These are phyloP conservation scores for Spilarctia lutea DNA, from an alignment of 2,888 invertebrate genomes.

Conservation along the genomic window DNA sequence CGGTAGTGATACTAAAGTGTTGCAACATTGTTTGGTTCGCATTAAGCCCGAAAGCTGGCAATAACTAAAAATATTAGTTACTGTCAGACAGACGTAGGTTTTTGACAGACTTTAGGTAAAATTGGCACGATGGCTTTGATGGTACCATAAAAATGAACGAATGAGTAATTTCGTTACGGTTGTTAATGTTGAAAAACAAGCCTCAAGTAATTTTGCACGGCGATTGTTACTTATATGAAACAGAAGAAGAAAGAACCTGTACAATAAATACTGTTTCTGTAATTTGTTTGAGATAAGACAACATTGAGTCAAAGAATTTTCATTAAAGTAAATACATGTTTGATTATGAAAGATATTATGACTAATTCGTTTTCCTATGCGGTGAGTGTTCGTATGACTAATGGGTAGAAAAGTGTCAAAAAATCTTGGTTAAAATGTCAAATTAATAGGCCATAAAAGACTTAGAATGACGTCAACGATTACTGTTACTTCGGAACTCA, in stretches of 20 bases:
- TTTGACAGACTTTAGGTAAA: neutral
- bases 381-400: neutral
- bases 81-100: neutral
- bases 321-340: neutral
- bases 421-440: neutral
- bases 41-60: too few relatives aligned
- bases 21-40: neutral
- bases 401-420: neutral
- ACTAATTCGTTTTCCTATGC: neutral
- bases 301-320: neutral
- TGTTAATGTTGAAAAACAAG: conserved; percentile 6
- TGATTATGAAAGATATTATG: neutral
- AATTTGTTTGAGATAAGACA: neutral
- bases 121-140: conserved; percentile 1
- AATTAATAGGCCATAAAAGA: neutral
- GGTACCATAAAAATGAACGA: conserved; percentile 4
- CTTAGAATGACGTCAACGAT: neutral
- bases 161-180: conserved; percentile 6
- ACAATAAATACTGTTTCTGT: neutral
- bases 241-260: conserved; percentile 8
- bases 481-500: neutral
- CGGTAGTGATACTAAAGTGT: neutral
- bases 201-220: neutral
- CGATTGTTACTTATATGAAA: neutral
- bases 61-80: neutral